Evolutionary conservation across 2,888 invertebrate species (phyloP).

Genomic region (Phengaris alcon): DNA sequence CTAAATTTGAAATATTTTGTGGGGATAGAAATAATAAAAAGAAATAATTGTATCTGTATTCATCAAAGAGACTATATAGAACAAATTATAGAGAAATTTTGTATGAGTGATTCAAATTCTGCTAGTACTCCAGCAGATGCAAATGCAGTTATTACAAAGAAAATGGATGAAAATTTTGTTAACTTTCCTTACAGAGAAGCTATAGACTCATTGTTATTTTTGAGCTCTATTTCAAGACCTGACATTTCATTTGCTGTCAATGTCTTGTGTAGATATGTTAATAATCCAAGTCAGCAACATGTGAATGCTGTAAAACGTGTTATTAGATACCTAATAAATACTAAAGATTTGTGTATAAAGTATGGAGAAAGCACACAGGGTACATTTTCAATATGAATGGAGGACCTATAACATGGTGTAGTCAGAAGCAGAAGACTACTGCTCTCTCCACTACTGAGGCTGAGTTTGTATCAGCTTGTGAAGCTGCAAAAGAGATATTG

Average conservation of each 20-base stretch:
- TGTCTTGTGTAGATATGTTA: not conserved
- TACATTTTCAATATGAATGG: not conserved
- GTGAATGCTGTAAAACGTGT: not conserved
- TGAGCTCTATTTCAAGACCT: not conserved
- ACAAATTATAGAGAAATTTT: no score
- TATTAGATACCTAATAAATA: not conserved
- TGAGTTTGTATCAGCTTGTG: no score
- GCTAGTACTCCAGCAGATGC: constrained; percentile 34
- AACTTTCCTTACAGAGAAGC: constrained; percentile 38
- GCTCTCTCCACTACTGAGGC: no score
- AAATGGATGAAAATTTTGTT: constrained; percentile 30
- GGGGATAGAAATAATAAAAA: no score
- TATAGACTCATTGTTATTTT: constrained; percentile 41
- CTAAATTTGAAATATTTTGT: no score
- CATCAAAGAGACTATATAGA: no score
- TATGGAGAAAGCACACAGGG: not conserved
- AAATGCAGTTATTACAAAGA: constrained; percentile 35
- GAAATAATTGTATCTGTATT: no score
- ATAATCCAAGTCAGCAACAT: not conserved
- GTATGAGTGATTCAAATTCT: no score
- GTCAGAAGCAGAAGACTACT: no score
- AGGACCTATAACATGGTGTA: not conserved
- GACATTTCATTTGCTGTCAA: not conserved
- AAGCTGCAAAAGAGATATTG: no score
- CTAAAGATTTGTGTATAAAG: not conserved